phyloP scores from a whole-genome alignment of 2,888 invertebrate species.

The Drosophila ezoana region DNA sequence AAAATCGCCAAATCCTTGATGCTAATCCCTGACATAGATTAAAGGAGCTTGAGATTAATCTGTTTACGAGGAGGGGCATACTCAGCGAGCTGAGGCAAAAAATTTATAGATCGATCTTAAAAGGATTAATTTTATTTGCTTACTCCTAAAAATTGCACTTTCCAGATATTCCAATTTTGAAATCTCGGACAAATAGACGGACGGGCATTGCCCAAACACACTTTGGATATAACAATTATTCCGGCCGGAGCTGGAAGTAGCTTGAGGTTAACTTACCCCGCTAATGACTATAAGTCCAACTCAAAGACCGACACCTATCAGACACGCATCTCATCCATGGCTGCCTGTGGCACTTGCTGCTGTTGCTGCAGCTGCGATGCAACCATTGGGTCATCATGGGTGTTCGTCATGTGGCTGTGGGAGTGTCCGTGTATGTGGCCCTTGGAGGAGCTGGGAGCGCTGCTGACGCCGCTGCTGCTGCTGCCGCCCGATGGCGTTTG shows the following conservation, averaged over 20 bases:
- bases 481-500: slow-evolving; percentile 83
- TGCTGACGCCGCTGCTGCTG: slow-evolving; percentile 83
- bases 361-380: slow-evolving; percentile 85
- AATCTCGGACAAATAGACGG: too few species aligned
- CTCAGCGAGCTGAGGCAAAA: too few species aligned
- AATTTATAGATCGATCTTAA: too few species aligned
- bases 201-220: too few species aligned
- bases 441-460: slow-evolving; percentile 83
- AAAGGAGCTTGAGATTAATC: too few species aligned
- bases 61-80: too few species aligned
- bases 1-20: too few species aligned
- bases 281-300: slow-evolving; percentile 85
- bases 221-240: background rate
- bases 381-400: slow-evolving; percentile 71
- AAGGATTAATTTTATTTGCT: too few species aligned
- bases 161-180: too few species aligned
- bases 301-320: slow-evolving; percentile 88
- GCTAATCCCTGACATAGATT: too few species aligned
- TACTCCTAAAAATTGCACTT: too few species aligned
- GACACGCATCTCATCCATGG: slow-evolving; percentile 96
- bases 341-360: slow-evolving; percentile 90
- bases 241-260: background rate
- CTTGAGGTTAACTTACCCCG: slow-evolving; percentile 79
- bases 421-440: slow-evolving; percentile 84
- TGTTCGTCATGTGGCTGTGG: slow-evolving; percentile 63